phyloP scores from a whole-genome alignment of 1,140 invertebrate genomes.

The Hycleus phaleratus region DNA sequence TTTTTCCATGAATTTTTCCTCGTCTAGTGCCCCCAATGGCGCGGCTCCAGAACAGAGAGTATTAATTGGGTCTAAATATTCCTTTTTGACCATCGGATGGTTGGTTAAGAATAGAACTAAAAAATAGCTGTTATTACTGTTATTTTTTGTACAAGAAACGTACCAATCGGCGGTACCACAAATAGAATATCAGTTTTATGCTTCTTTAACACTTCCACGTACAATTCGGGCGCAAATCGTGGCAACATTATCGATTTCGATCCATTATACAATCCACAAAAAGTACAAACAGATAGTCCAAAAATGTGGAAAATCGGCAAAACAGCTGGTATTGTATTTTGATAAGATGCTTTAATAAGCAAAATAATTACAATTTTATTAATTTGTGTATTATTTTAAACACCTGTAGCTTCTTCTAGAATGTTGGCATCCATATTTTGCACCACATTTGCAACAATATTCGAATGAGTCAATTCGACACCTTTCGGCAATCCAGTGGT shows the following conservation, averaged over 20 bases:
- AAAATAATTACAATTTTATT: too few relatives aligned
- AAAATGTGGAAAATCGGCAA: conserved; percentile 85
- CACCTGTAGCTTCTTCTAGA: conserved; percentile 20
- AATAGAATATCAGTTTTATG: conserved; percentile 50
- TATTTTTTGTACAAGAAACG: background rate
- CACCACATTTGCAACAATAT: conserved; percentile 47
- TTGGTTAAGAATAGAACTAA: conserved; percentile 61
- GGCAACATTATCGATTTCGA: conserved; percentile 62
- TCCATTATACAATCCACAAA: conserved; percentile 55
- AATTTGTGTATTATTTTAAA: too few relatives aligned
- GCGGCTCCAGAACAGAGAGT: conserved; percentile 62
- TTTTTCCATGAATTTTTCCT: conserved; percentile 48
- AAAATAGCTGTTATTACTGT: conserved; percentile 19
- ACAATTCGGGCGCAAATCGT: conserved; percentile 61
- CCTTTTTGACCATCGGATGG: conserved; percentile 50
- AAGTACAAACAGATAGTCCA: conserved; percentile 53
- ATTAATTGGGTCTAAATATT: conserved; percentile 48
- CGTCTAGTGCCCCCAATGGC: conserved; percentile 53
- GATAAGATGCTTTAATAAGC: conserved; percentile 28
- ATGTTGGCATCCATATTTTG: conserved; percentile 29
- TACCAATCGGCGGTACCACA: conserved; percentile 58
- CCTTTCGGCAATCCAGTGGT: conserved; percentile 87
- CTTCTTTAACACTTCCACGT: conserved; percentile 49
- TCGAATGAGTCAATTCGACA: conserved; percentile 68
- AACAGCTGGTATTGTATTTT: conserved; percentile 53